Evolutionary conservation across 2,797 vertebrate genomes (phyloP), one percentile per base, ranked within the genome.

Genomic region (Atherinosoma microstoma): DNA sequence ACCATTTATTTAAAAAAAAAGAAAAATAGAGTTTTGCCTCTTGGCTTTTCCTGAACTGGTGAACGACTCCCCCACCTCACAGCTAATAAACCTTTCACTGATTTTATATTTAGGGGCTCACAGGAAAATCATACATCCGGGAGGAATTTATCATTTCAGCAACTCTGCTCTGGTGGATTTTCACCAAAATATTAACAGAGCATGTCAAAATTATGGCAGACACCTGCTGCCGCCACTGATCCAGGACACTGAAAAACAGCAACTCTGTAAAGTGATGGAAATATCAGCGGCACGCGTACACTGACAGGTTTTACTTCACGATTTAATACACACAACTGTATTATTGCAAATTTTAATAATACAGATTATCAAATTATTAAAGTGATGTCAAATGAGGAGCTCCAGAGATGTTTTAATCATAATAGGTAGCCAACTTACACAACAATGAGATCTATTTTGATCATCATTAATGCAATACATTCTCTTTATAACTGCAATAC

Each of bases 201-300:
- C 24, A 6, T 36, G 35, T 82, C 57, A 75, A 9, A 79, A 84
- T 36, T 78, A 54, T 67, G 70, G 51, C 40, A 40, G 59, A 11
- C 30, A 76, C 68, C 58, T 79, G 75, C 20, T 73, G 24, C 40
- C 42, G 10, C 13, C 51, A 36, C 54, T 61, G 49, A 63, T 11
- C 59, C 15, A 34, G 36, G 4, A 30, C 4, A 0, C 22, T 29
- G 18, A 15, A 68, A 62, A 49, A 57, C 42, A 59, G 24, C 16
- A 36, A 2, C 24, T 40, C 62, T 64, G n/a, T 38, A 51, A 54
- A n/a, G 13, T 1, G 16, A 57, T 34, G 4, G 20, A 38, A 38
- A 61, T 34, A 54, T 24, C 6, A 42, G 15, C 30, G 11, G 16
- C 58, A 57, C 3, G 2, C 51, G 22, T 11, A 16, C 58, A 72